Evolutionary conservation across 2,888 invertebrate genomes (phyloP).

Genomic region (Spicauda simplicius): DNA sequence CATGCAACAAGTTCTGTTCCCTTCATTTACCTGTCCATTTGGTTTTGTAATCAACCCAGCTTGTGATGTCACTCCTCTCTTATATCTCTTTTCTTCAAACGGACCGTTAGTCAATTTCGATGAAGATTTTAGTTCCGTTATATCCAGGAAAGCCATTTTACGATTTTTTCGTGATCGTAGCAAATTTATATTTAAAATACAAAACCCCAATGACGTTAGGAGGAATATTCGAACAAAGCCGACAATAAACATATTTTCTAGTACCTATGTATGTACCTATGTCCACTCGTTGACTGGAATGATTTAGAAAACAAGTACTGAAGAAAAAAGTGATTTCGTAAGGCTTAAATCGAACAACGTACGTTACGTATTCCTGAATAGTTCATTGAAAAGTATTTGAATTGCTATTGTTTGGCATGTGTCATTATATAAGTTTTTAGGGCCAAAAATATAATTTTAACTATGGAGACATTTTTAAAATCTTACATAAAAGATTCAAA

Average conservation of each 20-base stretch:
- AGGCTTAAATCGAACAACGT: not conserved
- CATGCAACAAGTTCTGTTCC: constrained; percentile 24
- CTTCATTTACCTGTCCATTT: not conserved
- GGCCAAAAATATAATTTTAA: constrained; percentile 22
- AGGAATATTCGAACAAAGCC: constrained; percentile 4
- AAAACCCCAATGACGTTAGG: not conserved
- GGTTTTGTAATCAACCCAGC: not conserved
- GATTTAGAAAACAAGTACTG: not conserved
- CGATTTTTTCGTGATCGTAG: not conserved
- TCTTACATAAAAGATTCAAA: not conserved
- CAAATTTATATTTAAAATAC: not conserved
- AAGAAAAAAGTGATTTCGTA: not conserved
- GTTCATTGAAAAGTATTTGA: constrained; percentile 25
- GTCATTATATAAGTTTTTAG: not conserved
- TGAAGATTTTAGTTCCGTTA: not conserved
- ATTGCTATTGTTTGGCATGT: constrained; percentile 5
- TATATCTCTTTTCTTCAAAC: constrained; percentile 6
- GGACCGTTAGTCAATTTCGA: not conserved
- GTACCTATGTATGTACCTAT: not conserved
- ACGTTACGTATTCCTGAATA: not conserved
- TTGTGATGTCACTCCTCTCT: not conserved
- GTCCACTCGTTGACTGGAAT: not conserved
- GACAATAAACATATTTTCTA: not conserved
- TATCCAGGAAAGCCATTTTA: not conserved
- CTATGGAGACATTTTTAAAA: not conserved